phyloP scores from a whole-genome alignment of 2,797 vertebrate species.

The Masticophis lateralis region DNA sequence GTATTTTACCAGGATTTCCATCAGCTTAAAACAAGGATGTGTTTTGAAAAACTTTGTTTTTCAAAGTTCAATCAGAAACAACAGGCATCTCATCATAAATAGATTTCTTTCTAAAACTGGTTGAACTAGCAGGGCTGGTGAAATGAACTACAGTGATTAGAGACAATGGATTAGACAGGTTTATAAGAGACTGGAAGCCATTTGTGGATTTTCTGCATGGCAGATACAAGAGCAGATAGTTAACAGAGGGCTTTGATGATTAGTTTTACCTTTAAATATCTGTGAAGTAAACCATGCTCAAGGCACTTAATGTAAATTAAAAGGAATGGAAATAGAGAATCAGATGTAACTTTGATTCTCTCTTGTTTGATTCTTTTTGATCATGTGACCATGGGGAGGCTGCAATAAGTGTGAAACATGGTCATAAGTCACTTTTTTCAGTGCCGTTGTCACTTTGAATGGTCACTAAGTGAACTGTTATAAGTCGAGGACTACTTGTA shows the following conservation, averaged over 20 bases:
- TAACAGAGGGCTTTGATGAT: background rate
- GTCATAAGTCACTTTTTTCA: too few relatives aligned
- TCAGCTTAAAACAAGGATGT: background rate
- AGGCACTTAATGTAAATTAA: background rate
- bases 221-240: background rate
- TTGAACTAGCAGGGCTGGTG: background rate
- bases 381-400: too few relatives aligned
- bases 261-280: background rate
- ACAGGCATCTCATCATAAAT: background rate
- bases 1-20: background rate
- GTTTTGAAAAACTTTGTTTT: too few relatives aligned
- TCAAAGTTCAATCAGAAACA: background rate
- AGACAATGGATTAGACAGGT: background rate
- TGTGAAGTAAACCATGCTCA: background rate
- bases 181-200: background rate
- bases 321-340: background rate
- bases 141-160: background rate
- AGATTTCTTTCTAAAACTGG: background rate
- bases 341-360: background rate
- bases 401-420: too few relatives aligned
- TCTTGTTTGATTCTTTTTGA: background rate
- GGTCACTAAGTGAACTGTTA: too few relatives aligned
- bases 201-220: background rate
- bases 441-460: too few relatives aligned
- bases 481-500: background rate